A percentile compares a stretch with the other conserved stretches of the same genome.
Conservation (phyloP, 2,888 invertebrate species). For the Chaetogeoica ovagalla region DNA sequence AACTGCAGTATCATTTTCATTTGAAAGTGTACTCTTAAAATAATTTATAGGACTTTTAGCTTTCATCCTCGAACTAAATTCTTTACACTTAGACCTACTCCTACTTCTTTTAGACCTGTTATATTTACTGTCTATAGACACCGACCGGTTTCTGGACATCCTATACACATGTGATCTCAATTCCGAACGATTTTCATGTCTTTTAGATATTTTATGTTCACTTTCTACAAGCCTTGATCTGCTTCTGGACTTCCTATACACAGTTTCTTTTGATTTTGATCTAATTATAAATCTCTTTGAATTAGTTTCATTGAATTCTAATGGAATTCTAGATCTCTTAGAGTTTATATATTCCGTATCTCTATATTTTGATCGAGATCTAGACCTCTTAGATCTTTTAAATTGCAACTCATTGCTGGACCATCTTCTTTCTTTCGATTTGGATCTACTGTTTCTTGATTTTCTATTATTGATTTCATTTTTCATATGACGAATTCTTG, state of each 20-base stretch:
- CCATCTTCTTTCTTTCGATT: neutral
- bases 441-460: constrained; percentile 19
- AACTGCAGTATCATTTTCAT: neutral
- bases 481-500: neutral
- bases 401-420: neutral
- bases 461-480: neutral
- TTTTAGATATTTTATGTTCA: constrained; percentile 1
- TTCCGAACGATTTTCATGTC: neutral
- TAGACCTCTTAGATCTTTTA: constrained; percentile 5
- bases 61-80: constrained; percentile 15
- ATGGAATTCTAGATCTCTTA: neutral
- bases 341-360: neutral
- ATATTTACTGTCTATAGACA: neutral
- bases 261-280: constrained; percentile 16
- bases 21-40: neutral
- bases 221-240: neutral
- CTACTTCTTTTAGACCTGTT: neutral
- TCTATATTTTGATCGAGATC: constrained; percentile 10
- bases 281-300: neutral
- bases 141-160: neutral
- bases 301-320: neutral
- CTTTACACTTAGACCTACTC: constrained; percentile 3
- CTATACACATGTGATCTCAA: neutral
- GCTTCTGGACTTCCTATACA: neutral
- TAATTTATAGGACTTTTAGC: constrained; percentile 13